phyloP scores from a whole-genome alignment of 2,113 vertebrate genomes.

The Cyphomyrus plagiostoma region DNA sequence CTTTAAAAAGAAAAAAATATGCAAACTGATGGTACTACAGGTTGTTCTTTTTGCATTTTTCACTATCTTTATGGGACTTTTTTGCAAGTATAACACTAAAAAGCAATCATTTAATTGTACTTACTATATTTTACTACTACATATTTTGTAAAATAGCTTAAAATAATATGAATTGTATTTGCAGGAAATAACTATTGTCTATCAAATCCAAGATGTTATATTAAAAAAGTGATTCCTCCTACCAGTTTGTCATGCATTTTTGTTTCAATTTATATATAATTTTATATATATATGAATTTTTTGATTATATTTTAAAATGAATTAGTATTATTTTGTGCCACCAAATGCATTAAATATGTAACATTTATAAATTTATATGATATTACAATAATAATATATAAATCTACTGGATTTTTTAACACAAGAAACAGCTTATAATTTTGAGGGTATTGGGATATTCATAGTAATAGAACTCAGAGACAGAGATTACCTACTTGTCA shows the following conservation, averaged over 20 bases:
- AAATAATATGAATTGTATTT: too few species aligned
- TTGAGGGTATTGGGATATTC: not conserved
- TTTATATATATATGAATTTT: too few species aligned
- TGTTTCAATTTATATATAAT: too few species aligned
- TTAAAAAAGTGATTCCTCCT: not conserved
- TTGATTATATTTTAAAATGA: not conserved
- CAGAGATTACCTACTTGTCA: conserved; percentile 46
- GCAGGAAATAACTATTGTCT: not conserved
- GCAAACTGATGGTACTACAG: too few species aligned
- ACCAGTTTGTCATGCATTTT: not conserved
- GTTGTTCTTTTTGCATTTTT: too few species aligned
- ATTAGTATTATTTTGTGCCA: not conserved
- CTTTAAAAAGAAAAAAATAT: not conserved
- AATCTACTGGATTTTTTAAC: not conserved
- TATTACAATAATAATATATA: not conserved
- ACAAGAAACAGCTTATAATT: not conserved
- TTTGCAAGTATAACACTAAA: too few species aligned
- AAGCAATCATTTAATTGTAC: too few species aligned
- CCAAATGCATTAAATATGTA: not conserved
- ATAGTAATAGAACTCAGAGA: conserved; percentile 11
- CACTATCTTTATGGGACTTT: too few species aligned
- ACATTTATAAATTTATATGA: not conserved
- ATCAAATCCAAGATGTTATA: not conserved
- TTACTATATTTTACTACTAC: too few species aligned
- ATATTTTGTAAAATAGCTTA: too few species aligned